These are phyloP conservation scores for Hydractinia echinata DNA, from an alignment of 30 jellyfish, hydroid and myxozoan species.

Conservation along the genomic window DNA sequence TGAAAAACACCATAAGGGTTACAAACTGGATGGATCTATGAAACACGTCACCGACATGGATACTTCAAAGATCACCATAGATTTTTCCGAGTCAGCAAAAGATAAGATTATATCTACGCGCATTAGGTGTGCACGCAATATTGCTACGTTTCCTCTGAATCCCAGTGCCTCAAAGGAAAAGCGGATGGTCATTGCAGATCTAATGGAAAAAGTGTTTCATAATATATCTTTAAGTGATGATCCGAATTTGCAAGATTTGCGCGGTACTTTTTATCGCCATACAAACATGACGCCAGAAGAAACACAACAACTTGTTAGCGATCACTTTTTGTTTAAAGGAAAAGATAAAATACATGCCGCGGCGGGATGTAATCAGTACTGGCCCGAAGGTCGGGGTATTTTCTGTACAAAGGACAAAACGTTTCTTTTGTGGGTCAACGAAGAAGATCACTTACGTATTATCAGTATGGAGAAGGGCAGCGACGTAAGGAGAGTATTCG, in stretches of 20 bases:
- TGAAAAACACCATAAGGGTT: constrained; percentile 18
- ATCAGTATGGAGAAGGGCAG: constrained; percentile 26
- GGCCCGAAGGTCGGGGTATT: constrained; percentile 28
- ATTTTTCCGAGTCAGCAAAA: constrained; percentile 17
- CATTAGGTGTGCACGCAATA: constrained; percentile 27
- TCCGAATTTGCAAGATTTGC: neutral
- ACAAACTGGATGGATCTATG: constrained; percentile 14
- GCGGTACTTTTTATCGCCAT: constrained; percentile 19
- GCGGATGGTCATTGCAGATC: constrained; percentile 3
- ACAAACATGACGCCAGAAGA: neutral
- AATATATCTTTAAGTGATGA: constrained; percentile 13
- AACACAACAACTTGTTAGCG: neutral
- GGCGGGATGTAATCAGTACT: constrained; percentile 10
- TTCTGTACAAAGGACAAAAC: constrained; percentile 8
- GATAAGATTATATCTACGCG: constrained; percentile 1
- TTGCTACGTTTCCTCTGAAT: constrained; percentile 12
- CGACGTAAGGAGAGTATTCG: constrained; percentile 21
- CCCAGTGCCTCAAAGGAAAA: constrained; percentile 11
- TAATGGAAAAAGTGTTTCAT: constrained; percentile 19
- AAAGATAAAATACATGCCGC: constrained; percentile 28
- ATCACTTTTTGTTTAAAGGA: constrained; percentile 18
- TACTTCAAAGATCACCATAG: constrained; percentile 4
- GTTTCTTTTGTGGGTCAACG: constrained; percentile 29
- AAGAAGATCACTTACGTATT: constrained; percentile 29
- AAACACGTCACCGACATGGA: constrained; percentile 25